Evolutionary conservation across 1,140 invertebrate species (phyloP).

Genomic region (Zaprionus ghesquierei): DNA sequence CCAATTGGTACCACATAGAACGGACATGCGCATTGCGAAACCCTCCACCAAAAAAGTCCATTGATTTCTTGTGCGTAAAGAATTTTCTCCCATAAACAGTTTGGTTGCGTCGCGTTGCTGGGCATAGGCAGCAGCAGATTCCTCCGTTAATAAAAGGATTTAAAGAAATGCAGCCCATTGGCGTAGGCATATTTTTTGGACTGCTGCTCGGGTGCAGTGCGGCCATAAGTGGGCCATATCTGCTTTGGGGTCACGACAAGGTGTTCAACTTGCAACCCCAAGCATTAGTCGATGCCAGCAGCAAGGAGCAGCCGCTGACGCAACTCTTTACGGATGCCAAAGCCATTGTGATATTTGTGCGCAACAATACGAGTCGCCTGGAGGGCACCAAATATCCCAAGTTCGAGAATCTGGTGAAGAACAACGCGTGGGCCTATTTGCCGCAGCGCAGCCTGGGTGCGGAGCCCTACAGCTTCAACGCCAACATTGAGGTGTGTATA

Average conservation of each 20-base stretch:
- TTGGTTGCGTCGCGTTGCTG: slow-evolving; percentile 4
- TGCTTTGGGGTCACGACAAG: slow-evolving; percentile 84
- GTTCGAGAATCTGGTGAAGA: slow-evolving; percentile 78
- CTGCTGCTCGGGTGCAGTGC: slow-evolving; percentile 54
- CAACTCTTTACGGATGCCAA: slow-evolving; percentile 73
- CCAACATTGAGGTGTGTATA: slow-evolving; percentile 77
- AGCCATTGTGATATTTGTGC: slow-evolving; percentile 75
- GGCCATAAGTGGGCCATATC: slow-evolving; percentile 83
- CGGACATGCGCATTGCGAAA: slow-evolving; percentile 26
- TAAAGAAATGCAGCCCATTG: slow-evolving; percentile 55
- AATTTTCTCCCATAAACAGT: slow-evolving; percentile 21
- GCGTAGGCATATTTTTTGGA: slow-evolving; percentile 36
- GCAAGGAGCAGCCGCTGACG: slow-evolving; percentile 83
- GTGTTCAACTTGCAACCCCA: slow-evolving; percentile 82
- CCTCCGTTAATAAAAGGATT: background rate
- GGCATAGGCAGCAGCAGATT: background rate
- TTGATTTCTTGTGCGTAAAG: slow-evolving; percentile 34
- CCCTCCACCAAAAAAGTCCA: background rate
- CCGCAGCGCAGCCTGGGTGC: slow-evolving; percentile 84
- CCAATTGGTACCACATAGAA: slow-evolving; percentile 6
- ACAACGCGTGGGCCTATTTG: slow-evolving; percentile 82
- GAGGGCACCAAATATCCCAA: slow-evolving; percentile 71
- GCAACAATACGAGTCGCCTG: slow-evolving; percentile 67
- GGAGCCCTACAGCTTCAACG: slow-evolving; percentile 84
- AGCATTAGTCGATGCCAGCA: slow-evolving; percentile 83